Base-by-base conservation (phyloP, 2,113 vertebrate species). In the Malurus cyaneus region DNA sequence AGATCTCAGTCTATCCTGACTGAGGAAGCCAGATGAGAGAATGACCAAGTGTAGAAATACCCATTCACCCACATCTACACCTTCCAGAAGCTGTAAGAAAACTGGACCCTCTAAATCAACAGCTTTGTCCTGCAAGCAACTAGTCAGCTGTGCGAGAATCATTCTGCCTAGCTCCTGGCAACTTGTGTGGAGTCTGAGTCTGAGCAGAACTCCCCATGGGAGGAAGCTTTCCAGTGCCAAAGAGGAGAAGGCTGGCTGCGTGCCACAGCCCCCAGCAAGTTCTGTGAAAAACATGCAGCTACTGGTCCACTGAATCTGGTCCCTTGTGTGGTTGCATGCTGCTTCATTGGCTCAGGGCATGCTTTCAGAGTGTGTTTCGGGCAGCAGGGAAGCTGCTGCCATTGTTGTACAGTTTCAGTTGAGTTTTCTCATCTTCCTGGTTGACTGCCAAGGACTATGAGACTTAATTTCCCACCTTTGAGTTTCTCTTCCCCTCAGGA, bases 401-500 rank as follows among this genome's bases (percentile, higher is more conserved):
- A 53, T 50, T 94, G 34, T 78, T 14, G 14, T n/a, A 73, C 24
- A 65, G 69, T 86, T 91, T 89, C 80, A 83, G 4, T 16, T 73
- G 60, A 34, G 28, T 95, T 94, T 96, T 93, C 88, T 94, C 44
- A 50, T 29, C 85, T 81, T 92, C 67, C 82, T 93, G 80, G 47
- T 86, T 77, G 72, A 91, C 85, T 92, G 94, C 84, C 93, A 96
- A 94, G 62, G 69, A 90, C 52, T 81, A 61, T 34, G 66, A 89
- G 70, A 80, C 47, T 93, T 94, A 86, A 94, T 96, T 93, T 91
- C 81, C 79, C 81, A 82, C 61, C 87, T 71, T 85, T 83, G 67
- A 53, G 26, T 81, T 88, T 72, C 86, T 94, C 26, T 84, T 10
- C 32, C 92, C 53, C 76, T 90, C 57, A 92, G 94, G 77, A 92